These are phyloP conservation scores for Oostethus manadensis DNA, from an alignment of 2,113 vertebrate species.

Conservation along the genomic window DNA sequence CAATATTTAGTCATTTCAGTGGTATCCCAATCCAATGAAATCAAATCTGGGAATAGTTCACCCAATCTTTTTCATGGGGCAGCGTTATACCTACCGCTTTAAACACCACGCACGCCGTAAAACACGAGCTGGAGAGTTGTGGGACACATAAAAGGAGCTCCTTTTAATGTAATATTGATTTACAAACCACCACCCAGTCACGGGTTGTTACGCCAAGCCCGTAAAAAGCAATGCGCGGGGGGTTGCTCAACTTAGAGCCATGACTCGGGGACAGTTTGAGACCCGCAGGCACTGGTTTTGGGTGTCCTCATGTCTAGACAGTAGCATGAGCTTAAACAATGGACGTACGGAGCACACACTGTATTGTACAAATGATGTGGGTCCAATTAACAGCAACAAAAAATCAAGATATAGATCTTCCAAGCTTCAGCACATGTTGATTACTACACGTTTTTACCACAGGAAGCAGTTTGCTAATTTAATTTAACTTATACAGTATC, in stretches of 20 bases:
- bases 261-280: constrained; percentile 26
- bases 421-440: constrained; percentile 28
- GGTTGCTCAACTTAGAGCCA: constrained; percentile 33
- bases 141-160: constrained; percentile 49
- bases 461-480: constrained; percentile 27
- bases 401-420: constrained; percentile 13
- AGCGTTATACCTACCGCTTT: constrained; percentile 35
- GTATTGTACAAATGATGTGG: background rate
- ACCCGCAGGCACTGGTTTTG: constrained; percentile 44
- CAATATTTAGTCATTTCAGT: background rate
- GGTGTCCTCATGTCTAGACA: constrained; percentile 58
- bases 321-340: constrained; percentile 21
- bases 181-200: constrained; percentile 58
- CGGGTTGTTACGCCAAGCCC: constrained; percentile 43
- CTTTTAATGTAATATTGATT: constrained; percentile 70
- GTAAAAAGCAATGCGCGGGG: constrained; percentile 30
- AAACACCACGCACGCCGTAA: constrained; percentile 53
- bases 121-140: constrained; percentile 67
- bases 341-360: background rate
- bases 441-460: constrained; percentile 35
- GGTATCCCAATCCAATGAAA: constrained; percentile 34
- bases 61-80: constrained; percentile 39
- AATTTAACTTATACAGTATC: no score
- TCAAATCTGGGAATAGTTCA: constrained; percentile 34
- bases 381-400: background rate